These are phyloP conservation scores for Labrus mixtus DNA, from an alignment of 2,113 vertebrate species.

Conservation along the genomic window DNA sequence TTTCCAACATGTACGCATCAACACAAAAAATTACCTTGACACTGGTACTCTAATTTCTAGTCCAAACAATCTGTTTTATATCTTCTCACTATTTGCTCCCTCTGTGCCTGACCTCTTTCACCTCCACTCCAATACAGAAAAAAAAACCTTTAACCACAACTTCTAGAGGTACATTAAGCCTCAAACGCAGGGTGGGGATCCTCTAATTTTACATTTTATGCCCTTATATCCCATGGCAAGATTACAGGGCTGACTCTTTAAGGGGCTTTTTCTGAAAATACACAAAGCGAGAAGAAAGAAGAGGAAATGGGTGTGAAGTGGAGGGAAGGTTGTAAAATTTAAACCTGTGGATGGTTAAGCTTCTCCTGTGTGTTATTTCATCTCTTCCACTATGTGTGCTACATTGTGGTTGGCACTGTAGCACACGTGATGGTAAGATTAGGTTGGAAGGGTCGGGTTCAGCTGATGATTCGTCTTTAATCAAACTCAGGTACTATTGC, in stretches of 20 bases:
- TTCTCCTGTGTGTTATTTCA: slow-evolving; percentile 15
- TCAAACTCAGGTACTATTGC: neutral
- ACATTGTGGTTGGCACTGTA: neutral
- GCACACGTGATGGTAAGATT: neutral
- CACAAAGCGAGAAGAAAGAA: slow-evolving; percentile 17
- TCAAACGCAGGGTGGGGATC: slow-evolving; percentile 2
- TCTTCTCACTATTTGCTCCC: neutral
- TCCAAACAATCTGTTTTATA: neutral
- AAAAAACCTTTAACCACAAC: slow-evolving; percentile 8
- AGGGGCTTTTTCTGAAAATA: slow-evolving; percentile 30
- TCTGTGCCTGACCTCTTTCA: neutral
- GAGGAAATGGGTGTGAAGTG: slow-evolving; percentile 32
- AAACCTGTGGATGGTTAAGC: slow-evolving; percentile 1
- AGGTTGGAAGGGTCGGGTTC: neutral
- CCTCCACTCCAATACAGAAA: slow-evolving; percentile 2
- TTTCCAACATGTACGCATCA: slow-evolving; percentile 24
- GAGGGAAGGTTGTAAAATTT: slow-evolving; percentile 12
- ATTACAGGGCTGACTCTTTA: slow-evolving; percentile 40
- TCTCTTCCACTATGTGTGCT: neutral
- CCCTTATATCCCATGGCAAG: neutral
- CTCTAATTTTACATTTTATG: slow-evolving; percentile 26
- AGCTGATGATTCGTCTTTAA: neutral
- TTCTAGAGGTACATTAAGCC: slow-evolving; percentile 29
- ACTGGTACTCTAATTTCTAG: neutral
- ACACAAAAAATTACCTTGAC: slow-evolving; percentile 5